Conservation (phyloP, 64 coral and sea anemone genomes). For the Dendronephthya gigantea region DNA sequence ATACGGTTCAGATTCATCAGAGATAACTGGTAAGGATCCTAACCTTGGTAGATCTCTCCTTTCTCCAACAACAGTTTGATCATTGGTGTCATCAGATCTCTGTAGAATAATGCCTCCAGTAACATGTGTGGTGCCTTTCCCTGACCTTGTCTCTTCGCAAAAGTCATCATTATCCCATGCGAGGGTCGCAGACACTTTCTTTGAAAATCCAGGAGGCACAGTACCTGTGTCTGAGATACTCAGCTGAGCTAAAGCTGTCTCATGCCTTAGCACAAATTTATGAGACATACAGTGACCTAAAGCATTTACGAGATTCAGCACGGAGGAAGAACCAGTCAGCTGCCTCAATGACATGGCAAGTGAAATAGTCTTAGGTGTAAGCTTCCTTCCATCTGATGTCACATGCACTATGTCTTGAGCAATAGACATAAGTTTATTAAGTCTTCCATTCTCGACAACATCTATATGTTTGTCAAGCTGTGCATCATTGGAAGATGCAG, state of each 20-base stretch:
- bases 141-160: background rate
- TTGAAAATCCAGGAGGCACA: background rate
- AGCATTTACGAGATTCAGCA: background rate
- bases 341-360: conserved; percentile 18
- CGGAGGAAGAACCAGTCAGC: conserved; percentile 8
- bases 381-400: background rate
- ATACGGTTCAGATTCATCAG: background rate
- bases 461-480: background rate
- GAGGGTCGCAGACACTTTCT: background rate
- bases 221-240: background rate
- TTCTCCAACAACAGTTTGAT: background rate
- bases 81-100: background rate
- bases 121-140: background rate
- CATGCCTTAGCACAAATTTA: conserved; percentile 9
- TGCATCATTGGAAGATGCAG: background rate
- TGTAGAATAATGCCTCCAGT: conserved; percentile 10
- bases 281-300: conserved; percentile 12
- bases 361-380: background rate
- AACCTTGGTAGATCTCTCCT: background rate
- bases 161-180: conserved; percentile 17
- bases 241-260: conserved; percentile 11
- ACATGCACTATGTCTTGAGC: conserved; percentile 15
- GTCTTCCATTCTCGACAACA: background rate
- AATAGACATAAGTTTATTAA: conserved; percentile 12
- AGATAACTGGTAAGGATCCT: background rate